These are phyloP conservation scores for Coptotermes formosanus DNA, from an alignment of 1,140 invertebrate species.

Conservation along the genomic window DNA sequence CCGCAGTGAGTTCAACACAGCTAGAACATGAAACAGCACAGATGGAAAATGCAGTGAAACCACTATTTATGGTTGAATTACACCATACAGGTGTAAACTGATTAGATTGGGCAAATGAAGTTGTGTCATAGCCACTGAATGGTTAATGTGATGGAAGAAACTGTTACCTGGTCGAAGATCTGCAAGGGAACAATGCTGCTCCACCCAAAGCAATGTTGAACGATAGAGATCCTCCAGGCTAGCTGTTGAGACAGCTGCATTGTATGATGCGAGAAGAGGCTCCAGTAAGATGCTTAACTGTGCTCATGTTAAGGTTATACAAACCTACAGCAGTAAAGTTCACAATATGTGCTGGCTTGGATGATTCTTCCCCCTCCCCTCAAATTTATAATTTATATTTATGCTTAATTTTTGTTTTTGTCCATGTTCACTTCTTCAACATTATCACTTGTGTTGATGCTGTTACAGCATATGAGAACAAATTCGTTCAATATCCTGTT, in stretches of 20 bases:
- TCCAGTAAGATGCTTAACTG: constrained; percentile 91
- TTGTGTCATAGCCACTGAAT: neutral
- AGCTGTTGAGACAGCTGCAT: constrained; percentile 84
- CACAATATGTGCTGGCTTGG: neutral
- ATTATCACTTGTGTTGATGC: too few relatives aligned
- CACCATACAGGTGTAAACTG: neutral
- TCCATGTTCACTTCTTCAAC: too few relatives aligned
- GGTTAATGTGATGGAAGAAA: neutral
- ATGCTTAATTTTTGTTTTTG: neutral
- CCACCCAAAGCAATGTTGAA: constrained; percentile 89
- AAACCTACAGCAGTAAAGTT: neutral
- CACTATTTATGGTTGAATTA: neutral
- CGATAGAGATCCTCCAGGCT: constrained; percentile 89
- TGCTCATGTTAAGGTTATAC: constrained; percentile 46
- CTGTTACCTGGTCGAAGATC: constrained; percentile 82
- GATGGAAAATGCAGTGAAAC: constrained; percentile 13
- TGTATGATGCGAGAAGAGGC: constrained; percentile 85
- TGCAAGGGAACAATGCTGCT: constrained; percentile 92
- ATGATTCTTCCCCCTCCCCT: neutral
- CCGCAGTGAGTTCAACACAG: constrained; percentile 87
- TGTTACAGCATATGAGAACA: too few relatives aligned
- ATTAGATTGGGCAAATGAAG: neutral
- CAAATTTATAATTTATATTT: neutral
- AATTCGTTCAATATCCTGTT: neutral
- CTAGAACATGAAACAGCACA: constrained; percentile 55